These are phyloP conservation scores for Papilio protenor DNA, from an alignment of 2,888 invertebrate species.

Conservation along the genomic window DNA sequence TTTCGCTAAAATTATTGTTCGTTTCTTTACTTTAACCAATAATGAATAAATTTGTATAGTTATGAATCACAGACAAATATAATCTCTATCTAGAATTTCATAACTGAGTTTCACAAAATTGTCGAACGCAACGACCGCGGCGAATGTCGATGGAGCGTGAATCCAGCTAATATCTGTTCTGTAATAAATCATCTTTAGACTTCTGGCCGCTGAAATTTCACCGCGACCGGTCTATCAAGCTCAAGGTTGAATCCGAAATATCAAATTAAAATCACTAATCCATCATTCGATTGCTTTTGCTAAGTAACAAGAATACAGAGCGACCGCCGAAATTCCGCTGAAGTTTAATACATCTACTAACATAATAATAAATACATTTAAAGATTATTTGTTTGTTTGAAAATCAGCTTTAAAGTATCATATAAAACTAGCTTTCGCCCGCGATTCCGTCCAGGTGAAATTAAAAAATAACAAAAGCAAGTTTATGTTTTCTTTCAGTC, in stretches of 20 bases:
- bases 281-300: neutral
- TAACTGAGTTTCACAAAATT: slow-evolving; percentile 43
- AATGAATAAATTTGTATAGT: slow-evolving; percentile 4
- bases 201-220: slow-evolving; percentile 28
- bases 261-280: slow-evolving; percentile 7
- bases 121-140: slow-evolving; percentile 40
- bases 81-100: slow-evolving; percentile 34
- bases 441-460: too few species aligned
- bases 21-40: neutral
- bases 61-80: slow-evolving; percentile 35
- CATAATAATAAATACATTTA: neutral
- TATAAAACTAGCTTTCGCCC: too few species aligned
- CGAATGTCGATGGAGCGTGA: slow-evolving; percentile 43
- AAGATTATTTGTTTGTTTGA: neutral
- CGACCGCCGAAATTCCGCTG: neutral
- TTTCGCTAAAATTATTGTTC: too few species aligned
- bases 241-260: slow-evolving; percentile 13
- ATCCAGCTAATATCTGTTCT: slow-evolving; percentile 40
- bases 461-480: too few species aligned
- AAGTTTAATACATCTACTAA: neutral
- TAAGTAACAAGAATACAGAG: neutral
- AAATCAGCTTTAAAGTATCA: neutral
- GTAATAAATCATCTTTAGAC: slow-evolving; percentile 43
- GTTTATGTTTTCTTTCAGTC: too few species aligned
- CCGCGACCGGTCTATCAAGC: slow-evolving; percentile 7